These are phyloP conservation scores for Callosobruchus maculatus DNA, from an alignment of 2,888 invertebrate species.

Conservation along the genomic window DNA sequence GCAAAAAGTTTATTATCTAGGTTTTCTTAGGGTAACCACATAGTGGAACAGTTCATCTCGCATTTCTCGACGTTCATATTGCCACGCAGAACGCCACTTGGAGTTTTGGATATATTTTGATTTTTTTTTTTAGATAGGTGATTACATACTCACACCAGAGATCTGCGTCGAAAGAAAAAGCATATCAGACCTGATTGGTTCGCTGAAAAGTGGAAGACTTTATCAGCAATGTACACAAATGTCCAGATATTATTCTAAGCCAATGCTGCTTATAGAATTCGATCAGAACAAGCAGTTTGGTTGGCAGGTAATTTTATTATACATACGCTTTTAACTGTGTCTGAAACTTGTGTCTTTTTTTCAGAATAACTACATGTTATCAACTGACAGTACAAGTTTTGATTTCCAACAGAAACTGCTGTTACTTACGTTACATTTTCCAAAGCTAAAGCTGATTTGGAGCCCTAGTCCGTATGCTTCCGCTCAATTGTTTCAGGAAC, in stretches of 20 bases:
- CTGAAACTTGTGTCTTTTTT: conserved; percentile 17
- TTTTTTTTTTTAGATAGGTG: conserved; percentile 72
- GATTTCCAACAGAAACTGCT: conserved; percentile 85
- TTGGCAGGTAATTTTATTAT: conserved; percentile 61
- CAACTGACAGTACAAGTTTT: conserved; percentile 69
- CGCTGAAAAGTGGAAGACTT: conserved; percentile 88
- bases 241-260: conserved; percentile 82
- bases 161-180: conserved; percentile 97
- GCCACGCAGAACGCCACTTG: too few relatives aligned
- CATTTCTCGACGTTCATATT: too few relatives aligned
- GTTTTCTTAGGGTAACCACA: too few relatives aligned
- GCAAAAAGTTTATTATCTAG: too few relatives aligned
- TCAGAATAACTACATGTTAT: conserved; percentile 77
- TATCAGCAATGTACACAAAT: conserved; percentile 95
- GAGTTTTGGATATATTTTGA: background rate
- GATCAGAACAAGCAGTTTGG: conserved; percentile 91
- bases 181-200: conserved; percentile 92
- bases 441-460: conserved; percentile 90
- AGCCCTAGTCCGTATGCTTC: conserved; percentile 95
- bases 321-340: background rate
- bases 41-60: too few relatives aligned
- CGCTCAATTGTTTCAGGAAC: conserved; percentile 91
- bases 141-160: conserved; percentile 95
- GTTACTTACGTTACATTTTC: conserved; percentile 92
- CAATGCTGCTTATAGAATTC: conserved; percentile 92